These are phyloP conservation scores for Podiceps cristatus DNA, from an alignment of 2,113 vertebrate genomes.

Conservation along the genomic window DNA sequence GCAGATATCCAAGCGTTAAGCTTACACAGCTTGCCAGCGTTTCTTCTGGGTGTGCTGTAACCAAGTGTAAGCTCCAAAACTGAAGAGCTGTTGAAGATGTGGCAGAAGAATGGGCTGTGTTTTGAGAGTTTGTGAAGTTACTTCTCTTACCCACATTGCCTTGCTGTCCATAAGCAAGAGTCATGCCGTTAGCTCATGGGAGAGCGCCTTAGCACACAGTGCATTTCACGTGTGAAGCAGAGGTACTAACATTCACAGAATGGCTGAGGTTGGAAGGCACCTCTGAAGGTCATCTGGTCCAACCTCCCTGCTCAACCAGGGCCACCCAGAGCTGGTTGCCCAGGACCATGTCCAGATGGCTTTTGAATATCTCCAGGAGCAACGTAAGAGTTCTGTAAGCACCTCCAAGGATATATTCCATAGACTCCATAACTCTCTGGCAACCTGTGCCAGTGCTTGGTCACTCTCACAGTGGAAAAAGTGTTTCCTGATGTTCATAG, in stretches of 20 bases:
- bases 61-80: background rate
- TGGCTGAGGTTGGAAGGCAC: background rate
- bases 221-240: accelerated
- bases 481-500: background rate
- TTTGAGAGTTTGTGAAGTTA: background rate
- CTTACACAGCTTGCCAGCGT: background rate
- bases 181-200: background rate
- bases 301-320: background rate
- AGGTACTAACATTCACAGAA: background rate
- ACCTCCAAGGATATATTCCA: too few species aligned
- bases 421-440: background rate
- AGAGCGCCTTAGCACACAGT: too few species aligned
- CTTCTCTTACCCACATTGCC: background rate
- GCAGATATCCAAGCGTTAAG: background rate
- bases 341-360: background rate
- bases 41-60: background rate
- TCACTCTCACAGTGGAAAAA: background rate
- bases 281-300: background rate
- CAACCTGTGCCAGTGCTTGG: background rate
- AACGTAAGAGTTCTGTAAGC: too few species aligned
- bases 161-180: background rate
- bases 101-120: background rate
- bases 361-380: background rate
- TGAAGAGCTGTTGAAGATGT: background rate
- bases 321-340: background rate